phyloP scores from a whole-genome alignment of 1,140 invertebrate species.

The Adoxophyes honmai region DNA sequence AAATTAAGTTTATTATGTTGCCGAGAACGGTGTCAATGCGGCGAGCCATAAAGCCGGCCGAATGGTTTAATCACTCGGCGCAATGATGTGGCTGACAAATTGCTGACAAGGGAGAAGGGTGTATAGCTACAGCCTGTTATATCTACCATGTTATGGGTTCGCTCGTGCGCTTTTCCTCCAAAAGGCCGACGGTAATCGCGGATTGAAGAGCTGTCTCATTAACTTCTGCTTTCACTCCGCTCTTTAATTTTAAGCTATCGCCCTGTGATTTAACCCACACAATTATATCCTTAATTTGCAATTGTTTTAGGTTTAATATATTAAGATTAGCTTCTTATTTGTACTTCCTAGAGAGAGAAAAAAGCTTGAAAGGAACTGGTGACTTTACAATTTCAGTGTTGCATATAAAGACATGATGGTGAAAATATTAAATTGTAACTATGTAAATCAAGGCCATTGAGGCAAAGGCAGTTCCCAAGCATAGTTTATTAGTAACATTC shows the following conservation, averaged over 20 bases:
- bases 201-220: neutral
- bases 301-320: no score
- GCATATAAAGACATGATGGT: no score
- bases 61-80: constrained; percentile 46
- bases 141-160: neutral
- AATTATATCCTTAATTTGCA: no score
- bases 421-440: no score
- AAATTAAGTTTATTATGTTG: constrained; percentile 30
- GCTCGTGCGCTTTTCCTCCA: constrained; percentile 3
- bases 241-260: neutral
- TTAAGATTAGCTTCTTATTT: no score
- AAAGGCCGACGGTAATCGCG: neutral
- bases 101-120: constrained; percentile 34
- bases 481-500: no score
- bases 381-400: no score
- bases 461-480: no score
- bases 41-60: constrained; percentile 27
- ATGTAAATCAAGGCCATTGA: no score
- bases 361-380: no score
- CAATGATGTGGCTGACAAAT: constrained; percentile 56
- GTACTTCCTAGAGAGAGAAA: no score
- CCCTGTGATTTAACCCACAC: no score
- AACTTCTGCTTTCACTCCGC: neutral
- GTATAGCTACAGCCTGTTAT: neutral
- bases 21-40: constrained; percentile 20